Percentiles rank a stretch among this genome's conserved stretches.
Conservation (phyloP, 2,888 invertebrate species). For the Chrysolina haemoptera region DNA sequence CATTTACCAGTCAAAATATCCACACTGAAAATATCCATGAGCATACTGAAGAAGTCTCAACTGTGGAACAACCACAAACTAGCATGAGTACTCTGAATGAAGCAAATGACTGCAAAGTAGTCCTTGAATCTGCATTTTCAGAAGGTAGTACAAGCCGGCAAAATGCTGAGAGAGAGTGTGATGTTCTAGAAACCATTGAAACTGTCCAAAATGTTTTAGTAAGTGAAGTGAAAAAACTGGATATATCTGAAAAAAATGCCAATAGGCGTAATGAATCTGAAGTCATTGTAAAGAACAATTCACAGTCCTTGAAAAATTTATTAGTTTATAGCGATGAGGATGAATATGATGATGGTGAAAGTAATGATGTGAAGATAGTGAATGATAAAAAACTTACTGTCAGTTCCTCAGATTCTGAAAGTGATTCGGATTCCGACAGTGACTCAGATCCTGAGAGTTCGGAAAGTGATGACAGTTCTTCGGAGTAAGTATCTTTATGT, state of each 20-base stretch:
- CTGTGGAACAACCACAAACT: too few relatives aligned
- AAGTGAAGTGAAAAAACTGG: conserved; percentile 34
- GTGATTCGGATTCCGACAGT: conserved; percentile 4
- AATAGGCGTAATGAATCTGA: conserved; percentile 24
- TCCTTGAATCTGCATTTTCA: too few relatives aligned
- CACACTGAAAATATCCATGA: too few relatives aligned
- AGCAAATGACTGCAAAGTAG: too few relatives aligned
- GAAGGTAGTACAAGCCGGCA: too few relatives aligned
- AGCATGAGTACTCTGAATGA: too few relatives aligned
- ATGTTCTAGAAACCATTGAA: neutral
- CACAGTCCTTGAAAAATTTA: conserved; percentile 47
- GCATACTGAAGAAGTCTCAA: too few relatives aligned
- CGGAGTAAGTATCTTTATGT: neutral
- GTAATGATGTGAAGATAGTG: conserved; percentile 48
- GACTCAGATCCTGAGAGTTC: neutral
- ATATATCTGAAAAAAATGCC: conserved; percentile 25
- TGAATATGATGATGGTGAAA: conserved; percentile 60
- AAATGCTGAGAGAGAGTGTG: too few relatives aligned
- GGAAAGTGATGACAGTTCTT: neutral
- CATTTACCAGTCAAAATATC: too few relatives aligned
- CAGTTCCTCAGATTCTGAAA: conserved; percentile 24
- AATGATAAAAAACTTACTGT: neutral
- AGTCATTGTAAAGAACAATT: conserved; percentile 44
- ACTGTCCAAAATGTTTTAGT: conserved; percentile 24
- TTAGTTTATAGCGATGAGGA: conserved; percentile 48